Evolutionary conservation across 1,140 invertebrate genomes (phyloP).

Genomic region (Drosophila suzukii): DNA sequence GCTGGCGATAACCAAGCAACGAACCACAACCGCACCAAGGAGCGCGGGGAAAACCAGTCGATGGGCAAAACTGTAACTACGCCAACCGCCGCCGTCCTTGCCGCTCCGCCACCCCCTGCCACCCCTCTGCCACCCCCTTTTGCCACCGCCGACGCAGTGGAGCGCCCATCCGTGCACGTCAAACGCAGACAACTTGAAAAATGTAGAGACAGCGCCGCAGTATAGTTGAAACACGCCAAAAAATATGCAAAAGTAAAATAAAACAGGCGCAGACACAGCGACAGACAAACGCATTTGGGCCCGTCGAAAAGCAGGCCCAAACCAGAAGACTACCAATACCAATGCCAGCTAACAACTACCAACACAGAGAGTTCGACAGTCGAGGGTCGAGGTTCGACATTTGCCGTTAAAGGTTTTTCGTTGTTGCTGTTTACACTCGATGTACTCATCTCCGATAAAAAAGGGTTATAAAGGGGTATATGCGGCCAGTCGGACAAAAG

Average conservation of each 20-base stretch:
- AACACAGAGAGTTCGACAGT: conserved; percentile 44
- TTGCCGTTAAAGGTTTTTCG: conserved; percentile 74
- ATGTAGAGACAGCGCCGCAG: conserved; percentile 81
- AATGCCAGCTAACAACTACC: conserved; percentile 13
- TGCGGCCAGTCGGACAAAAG: background rate
- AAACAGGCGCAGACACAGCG: conserved; percentile 67
- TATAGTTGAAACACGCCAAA: conserved; percentile 82
- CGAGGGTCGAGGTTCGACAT: conserved; percentile 68
- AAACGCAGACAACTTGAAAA: conserved; percentile 83
- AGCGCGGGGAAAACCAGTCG: conserved; percentile 36
- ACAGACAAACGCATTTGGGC: conserved; percentile 66
- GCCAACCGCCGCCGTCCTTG: conserved; percentile 53
- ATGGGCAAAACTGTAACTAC: conserved; percentile 73
- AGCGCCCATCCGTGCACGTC: conserved; percentile 79
- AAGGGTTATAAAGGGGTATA: conserved; percentile 10
- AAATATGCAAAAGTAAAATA: conserved; percentile 83
- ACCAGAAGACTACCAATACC: background rate
- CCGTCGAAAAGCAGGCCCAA: conserved; percentile 37
- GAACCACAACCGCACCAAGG: conserved; percentile 73
- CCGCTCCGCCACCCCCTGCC: conserved; percentile 5
- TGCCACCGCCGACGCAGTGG: conserved; percentile 64
- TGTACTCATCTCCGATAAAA: conserved; percentile 28
- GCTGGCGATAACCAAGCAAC: conserved; percentile 80
- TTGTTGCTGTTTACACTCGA: conserved; percentile 57
- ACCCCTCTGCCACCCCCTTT: background rate